phyloP scores from a whole-genome alignment of 2,113 vertebrate species.

The Casuarius casuarius region DNA sequence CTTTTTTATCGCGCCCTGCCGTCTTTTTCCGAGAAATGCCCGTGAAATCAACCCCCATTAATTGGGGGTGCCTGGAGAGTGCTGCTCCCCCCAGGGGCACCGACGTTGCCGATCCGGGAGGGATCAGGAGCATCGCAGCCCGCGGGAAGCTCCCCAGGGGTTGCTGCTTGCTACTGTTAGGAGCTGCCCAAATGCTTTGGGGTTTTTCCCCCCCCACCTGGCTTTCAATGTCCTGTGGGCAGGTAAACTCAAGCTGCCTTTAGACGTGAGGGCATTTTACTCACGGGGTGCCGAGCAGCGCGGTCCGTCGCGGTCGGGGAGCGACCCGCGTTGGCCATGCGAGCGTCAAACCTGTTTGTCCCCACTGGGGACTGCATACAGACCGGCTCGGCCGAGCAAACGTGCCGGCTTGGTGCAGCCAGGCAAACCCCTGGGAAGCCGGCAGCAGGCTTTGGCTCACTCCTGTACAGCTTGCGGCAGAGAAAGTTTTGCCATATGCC shows the following conservation, averaged over 20 bases:
- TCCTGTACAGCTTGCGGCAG: fast-evolving
- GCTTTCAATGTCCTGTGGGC: too few species aligned
- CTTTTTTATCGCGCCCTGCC: neutral
- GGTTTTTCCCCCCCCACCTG: too few species aligned
- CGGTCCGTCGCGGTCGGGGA: neutral
- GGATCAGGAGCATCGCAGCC: neutral
- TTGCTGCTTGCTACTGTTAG: neutral
- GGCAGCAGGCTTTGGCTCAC: neutral
- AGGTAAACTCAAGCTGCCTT: too few species aligned
- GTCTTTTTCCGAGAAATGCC: neutral
- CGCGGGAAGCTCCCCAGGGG: fast-evolving
- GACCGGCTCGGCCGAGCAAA: neutral
- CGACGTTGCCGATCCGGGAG: neutral
- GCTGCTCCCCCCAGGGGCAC: too few species aligned
- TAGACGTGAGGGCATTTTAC: neutral
- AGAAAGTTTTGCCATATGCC: neutral
- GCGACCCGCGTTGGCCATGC: neutral
- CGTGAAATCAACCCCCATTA: fast-evolving
- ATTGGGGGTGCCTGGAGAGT: too few species aligned
- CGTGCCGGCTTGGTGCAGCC: neutral
- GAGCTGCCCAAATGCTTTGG: neutral
- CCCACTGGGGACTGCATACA: neutral
- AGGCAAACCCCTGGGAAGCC: neutral
- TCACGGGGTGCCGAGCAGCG: neutral
- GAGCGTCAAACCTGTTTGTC: neutral